Evolutionary conservation across 2,888 invertebrate genomes (phyloP).

Genomic region (Drosophila kambysellisi): DNA sequence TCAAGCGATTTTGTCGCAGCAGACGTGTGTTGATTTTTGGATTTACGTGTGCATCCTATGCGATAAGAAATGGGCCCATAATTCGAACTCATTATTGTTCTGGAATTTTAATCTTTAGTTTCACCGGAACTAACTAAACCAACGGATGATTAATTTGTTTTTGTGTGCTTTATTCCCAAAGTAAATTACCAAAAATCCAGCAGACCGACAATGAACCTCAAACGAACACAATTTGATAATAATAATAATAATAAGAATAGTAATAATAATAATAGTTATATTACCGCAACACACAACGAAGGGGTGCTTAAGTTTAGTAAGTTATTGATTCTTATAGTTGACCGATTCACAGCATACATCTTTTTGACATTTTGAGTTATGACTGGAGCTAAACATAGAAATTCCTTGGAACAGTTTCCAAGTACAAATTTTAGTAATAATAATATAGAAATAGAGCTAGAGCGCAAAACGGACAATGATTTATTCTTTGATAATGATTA

Average conservation of each 20-base stretch:
- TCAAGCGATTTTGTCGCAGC: constrained; percentile 64
- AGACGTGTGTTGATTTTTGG: constrained; percentile 48
- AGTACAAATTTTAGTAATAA: not conserved
- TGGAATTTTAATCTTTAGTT: constrained; percentile 22
- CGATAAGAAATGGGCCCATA: constrained; percentile 48
- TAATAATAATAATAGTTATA: constrained; percentile 8
- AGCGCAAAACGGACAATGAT: not conserved
- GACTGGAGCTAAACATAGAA: not conserved
- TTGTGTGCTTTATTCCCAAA: constrained; percentile 68
- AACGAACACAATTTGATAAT: constrained; percentile 66
- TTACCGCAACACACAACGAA: constrained; percentile 51
- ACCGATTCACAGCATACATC: constrained; percentile 26
- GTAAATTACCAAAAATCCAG: constrained; percentile 66
- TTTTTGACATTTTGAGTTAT: not conserved
- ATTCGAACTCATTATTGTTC: constrained; percentile 66
- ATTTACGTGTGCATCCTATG: constrained; percentile 33
- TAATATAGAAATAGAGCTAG: not conserved
- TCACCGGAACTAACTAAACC: constrained; percentile 45
- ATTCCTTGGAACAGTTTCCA: not conserved
- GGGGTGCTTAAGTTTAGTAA: constrained; percentile 35
- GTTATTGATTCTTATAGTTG: constrained; percentile 29
- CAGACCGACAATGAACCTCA: constrained; percentile 58
- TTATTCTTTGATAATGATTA: not conserved
- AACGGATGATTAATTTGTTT: constrained; percentile 38
- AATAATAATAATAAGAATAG: not conserved